phyloP scores from a whole-genome alignment of 1,140 invertebrate species.

The Myzus persicae region DNA sequence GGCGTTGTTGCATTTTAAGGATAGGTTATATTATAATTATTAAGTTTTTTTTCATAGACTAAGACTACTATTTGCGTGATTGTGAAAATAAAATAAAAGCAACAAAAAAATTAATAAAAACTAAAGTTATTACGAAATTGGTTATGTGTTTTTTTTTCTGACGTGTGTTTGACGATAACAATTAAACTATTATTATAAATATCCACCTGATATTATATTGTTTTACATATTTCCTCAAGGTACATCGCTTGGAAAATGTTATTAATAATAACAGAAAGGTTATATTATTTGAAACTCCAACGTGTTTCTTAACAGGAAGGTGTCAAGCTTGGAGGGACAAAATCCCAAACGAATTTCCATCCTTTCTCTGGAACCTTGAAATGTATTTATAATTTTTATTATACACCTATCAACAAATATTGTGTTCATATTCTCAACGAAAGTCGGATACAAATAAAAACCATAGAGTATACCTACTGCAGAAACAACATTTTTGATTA shows the following conservation, averaged over 20 bases:
- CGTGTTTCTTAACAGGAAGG: not conserved
- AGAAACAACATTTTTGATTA: not conserved
- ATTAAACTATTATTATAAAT: not conserved
- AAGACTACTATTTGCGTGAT: constrained; percentile 49
- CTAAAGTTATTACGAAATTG: constrained; percentile 39
- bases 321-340: not conserved
- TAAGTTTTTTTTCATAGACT: constrained; percentile 48
- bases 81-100: constrained; percentile 44
- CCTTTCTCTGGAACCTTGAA: too few species aligned
- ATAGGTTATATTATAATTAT: constrained; percentile 55
- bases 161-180: not conserved
- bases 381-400: too few species aligned
- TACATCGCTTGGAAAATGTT: not conserved
- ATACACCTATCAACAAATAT: too few species aligned
- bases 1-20: constrained; percentile 55
- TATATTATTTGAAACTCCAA: not conserved
- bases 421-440: too few species aligned
- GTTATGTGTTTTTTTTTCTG: not conserved
- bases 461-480: too few species aligned
- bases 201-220: not conserved
- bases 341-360: not conserved
- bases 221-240: not conserved
- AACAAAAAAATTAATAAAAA: constrained; percentile 38
- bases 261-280: not conserved
- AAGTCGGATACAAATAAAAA: too few species aligned